These are phyloP conservation scores for Athene cunicularia DNA, from an alignment of 2,113 vertebrate genomes.

Conservation along the genomic window DNA sequence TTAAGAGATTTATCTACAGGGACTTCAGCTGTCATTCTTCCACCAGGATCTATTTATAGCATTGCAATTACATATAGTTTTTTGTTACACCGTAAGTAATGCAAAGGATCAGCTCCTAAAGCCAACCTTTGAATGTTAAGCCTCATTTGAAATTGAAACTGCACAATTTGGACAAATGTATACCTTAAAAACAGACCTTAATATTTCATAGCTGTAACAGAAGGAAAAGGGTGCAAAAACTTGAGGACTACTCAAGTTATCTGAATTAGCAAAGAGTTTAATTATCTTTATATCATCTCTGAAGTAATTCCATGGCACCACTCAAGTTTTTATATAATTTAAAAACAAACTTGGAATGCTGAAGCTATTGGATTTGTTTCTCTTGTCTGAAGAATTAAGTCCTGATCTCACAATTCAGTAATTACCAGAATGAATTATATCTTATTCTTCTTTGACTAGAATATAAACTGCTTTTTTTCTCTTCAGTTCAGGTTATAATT, in stretches of 20 bases:
- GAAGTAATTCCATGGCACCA: neutral
- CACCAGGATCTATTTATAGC: neutral
- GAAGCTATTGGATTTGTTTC: neutral
- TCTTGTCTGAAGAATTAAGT: neutral
- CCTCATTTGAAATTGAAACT: neutral
- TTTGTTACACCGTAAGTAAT: neutral
- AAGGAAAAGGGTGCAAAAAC: neutral
- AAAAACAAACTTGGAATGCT: neutral
- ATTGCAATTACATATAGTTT: neutral
- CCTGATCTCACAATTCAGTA: neutral
- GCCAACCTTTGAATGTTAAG: neutral
- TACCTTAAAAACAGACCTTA: neutral
- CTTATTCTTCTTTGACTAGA: neutral
- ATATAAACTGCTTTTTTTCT: neutral
- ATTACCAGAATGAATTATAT: neutral
- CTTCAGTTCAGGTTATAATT: neutral
- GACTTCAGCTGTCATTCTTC: conserved; percentile 22
- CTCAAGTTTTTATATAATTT: neutral
- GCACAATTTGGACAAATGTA: neutral
- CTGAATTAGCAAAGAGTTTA: neutral
- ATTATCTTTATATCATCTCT: neutral
- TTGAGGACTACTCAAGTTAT: neutral
- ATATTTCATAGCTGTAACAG: neutral
- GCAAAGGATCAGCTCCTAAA: neutral
- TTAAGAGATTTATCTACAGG: neutral